A percentile compares a stretch with the other conserved stretches of the same genome.
Conservation (phyloP, 2,797 vertebrate species). For the Pantherophis alleghaniensis region DNA sequence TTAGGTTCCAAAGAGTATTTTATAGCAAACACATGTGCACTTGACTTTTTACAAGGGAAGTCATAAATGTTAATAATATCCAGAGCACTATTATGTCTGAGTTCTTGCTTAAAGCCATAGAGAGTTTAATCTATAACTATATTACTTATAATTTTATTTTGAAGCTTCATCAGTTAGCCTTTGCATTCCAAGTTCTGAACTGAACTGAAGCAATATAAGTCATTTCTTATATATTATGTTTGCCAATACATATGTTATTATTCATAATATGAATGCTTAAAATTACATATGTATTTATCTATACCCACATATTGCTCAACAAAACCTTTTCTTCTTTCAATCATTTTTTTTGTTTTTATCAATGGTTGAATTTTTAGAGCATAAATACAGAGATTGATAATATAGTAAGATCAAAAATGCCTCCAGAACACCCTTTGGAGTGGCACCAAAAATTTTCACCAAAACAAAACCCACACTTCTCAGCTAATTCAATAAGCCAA, state of each 20-base stretch:
- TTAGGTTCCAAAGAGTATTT: constrained; percentile 42
- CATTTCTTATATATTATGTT: not conserved
- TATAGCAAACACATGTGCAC: constrained; percentile 33
- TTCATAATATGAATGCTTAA: not conserved
- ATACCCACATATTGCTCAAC: not conserved
- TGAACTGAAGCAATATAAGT: not conserved
- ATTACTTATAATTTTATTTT: not conserved
- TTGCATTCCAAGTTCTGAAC: not conserved
- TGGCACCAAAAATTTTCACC: constrained; percentile 15
- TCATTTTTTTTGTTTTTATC: not conserved
- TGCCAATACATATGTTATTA: not conserved
- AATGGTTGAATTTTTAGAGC: not conserved
- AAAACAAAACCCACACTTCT: constrained; percentile 15
- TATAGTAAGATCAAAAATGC: not conserved
- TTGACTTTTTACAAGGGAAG: constrained; percentile 29
- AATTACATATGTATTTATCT: not conserved
- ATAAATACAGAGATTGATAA: not conserved
- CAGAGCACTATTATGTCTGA: constrained; percentile 30
- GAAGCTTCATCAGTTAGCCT: not conserved
- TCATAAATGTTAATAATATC: constrained; percentile 31
- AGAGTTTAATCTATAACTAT: constrained; percentile 29
- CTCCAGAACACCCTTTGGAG: constrained; percentile 3
- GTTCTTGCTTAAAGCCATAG: constrained; percentile 5
- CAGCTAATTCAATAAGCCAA: constrained; percentile 34
- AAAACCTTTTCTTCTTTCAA: not conserved